Evolutionary conservation across 2,113 vertebrate species (phyloP).

Genomic region (Notothenia coriiceps): DNA sequence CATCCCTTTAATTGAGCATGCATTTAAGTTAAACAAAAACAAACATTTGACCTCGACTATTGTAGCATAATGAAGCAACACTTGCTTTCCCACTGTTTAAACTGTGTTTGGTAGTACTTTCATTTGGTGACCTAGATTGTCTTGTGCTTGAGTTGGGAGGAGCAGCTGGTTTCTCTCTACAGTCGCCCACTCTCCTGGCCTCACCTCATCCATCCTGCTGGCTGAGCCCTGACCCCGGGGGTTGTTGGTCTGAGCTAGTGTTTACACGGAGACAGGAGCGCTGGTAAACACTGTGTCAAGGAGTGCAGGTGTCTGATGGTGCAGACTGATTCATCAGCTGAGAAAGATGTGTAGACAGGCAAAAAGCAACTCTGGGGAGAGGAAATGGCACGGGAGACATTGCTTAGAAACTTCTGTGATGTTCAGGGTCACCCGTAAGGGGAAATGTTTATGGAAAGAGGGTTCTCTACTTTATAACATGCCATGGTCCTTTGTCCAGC

Average conservation of each 20-base stretch:
- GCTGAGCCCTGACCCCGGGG: constrained; percentile 52
- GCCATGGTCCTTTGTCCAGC: constrained; percentile 24
- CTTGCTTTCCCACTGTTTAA: constrained; percentile 16
- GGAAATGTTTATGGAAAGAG: constrained; percentile 65
- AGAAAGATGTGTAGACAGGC: constrained; percentile 23
- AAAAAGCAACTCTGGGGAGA: constrained; percentile 22
- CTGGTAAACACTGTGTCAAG: constrained; percentile 69
- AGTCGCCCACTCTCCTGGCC: constrained; percentile 46
- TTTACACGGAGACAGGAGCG: constrained; percentile 69
- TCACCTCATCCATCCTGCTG: constrained; percentile 72
- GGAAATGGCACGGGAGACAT: constrained; percentile 20
- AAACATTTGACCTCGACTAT: not conserved
- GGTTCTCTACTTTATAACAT: constrained; percentile 12
- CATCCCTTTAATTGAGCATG: not conserved
- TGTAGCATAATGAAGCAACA: not conserved
- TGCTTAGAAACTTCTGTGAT: constrained; percentile 21
- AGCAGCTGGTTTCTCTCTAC: constrained; percentile 74
- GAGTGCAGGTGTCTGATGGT: constrained; percentile 71
- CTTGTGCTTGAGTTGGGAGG: constrained; percentile 1
- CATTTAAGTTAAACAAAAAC: not conserved
- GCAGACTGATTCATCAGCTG: constrained; percentile 56
- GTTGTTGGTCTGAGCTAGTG: constrained; percentile 66
- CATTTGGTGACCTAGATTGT: constrained; percentile 9
- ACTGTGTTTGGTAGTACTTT: constrained; percentile 4
- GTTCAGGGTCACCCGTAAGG: constrained; percentile 27